Conservation (phyloP, 2,888 invertebrate genomes). For the Heteromyza rotundicornis region DNA sequence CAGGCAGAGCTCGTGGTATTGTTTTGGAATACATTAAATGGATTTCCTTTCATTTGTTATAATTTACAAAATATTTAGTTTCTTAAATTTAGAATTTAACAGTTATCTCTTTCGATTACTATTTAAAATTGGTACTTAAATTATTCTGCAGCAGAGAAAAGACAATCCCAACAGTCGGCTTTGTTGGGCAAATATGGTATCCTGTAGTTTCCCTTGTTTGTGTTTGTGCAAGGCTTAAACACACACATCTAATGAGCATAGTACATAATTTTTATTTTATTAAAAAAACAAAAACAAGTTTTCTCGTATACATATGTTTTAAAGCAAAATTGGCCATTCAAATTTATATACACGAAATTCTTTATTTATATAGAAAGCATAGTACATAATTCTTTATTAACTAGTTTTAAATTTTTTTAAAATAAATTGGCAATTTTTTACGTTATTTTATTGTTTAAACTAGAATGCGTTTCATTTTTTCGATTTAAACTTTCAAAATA, state of each 20-base stretch:
- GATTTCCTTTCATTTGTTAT: not conserved
- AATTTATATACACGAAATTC: not conserved
- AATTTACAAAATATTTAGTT: not conserved
- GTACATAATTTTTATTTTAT: conserved; percentile 3
- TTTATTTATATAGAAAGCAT: not conserved
- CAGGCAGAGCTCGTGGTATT: not conserved
- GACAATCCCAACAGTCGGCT: not conserved
- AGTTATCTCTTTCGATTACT: too few relatives aligned
- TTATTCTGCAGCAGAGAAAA: conserved; percentile 1
- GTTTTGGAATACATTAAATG: not conserved
- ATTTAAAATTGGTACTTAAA: not conserved
- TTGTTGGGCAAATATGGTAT: not conserved
- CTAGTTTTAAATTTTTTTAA: not conserved
- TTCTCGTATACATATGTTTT: not conserved
- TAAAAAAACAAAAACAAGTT: not conserved
- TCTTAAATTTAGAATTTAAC: not conserved
- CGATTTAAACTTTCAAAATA: too few relatives aligned
- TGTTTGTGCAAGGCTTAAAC: not conserved
- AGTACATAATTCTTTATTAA: not conserved
- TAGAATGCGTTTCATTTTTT: too few relatives aligned
- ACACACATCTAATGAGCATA: not conserved
- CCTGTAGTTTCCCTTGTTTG: not conserved
- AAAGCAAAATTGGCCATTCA: not conserved
- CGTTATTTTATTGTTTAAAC: too few relatives aligned
- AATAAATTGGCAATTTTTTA: not conserved